phyloP scores from a whole-genome alignment of 2,113 vertebrate genomes.

The Cryptomyrus ogoouensis region DNA sequence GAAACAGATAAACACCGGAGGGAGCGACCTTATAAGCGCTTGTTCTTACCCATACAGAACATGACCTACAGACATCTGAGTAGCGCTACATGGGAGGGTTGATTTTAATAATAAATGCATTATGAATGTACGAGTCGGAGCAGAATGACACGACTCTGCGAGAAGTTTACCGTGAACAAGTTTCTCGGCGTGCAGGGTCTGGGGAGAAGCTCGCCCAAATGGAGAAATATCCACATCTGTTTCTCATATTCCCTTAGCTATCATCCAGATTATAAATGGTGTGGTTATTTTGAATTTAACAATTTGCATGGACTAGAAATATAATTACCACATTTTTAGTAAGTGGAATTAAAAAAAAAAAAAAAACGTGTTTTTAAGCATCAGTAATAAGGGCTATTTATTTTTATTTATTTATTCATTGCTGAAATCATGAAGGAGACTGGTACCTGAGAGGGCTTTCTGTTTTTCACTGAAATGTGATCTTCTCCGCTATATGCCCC shows the following conservation, averaged over 20 bases:
- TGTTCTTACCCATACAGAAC: slow-evolving; percentile 42
- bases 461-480: slow-evolving; percentile 39
- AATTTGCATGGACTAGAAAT: not conserved
- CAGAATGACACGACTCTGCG: not conserved
- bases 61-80: not conserved
- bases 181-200: not conserved
- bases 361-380: not conserved
- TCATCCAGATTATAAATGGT: not conserved
- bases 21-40: slow-evolving; percentile 63
- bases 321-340: not conserved
- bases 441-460: not conserved
- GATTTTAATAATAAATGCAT: slow-evolving; percentile 7
- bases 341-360: not conserved
- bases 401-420: not conserved
- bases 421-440: not conserved
- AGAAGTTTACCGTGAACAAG: not conserved
- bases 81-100: not conserved
- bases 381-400: not conserved
- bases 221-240: not conserved
- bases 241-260: slow-evolving; percentile 6
- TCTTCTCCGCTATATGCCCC: slow-evolving; percentile 49
- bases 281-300: not conserved
- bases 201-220: not conserved
- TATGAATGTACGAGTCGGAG: not conserved
- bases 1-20: slow-evolving; percentile 64